Evolutionary conservation across 1,140 invertebrate genomes (phyloP).

Genomic region (Micrasema minimum): DNA sequence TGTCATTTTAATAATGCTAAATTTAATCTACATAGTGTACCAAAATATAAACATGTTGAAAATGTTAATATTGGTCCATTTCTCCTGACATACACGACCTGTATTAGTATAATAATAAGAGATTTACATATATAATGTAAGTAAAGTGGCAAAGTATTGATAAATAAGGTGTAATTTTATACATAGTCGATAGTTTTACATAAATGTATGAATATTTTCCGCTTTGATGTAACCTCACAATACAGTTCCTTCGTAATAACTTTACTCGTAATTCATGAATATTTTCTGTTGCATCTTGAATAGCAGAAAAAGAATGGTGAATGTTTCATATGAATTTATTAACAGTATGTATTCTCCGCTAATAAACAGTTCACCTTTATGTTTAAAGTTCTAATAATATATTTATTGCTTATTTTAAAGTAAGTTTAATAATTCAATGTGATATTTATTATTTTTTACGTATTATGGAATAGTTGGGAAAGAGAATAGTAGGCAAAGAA

Average conservation of each 20-base stretch:
- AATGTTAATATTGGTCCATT: no score
- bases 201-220: slow-evolving; percentile 1
- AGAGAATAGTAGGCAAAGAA: neutral
- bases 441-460: slow-evolving; percentile 20
- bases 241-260: slow-evolving; percentile 17
- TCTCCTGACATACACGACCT: no score
- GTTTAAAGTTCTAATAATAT: slow-evolving; percentile 14
- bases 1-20: no score
- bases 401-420: slow-evolving; percentile 26
- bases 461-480: slow-evolving; percentile 9
- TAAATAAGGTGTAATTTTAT: neutral
- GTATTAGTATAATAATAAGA: neutral
- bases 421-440: slow-evolving; percentile 31
- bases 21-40: no score
- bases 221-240: neutral
- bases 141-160: neutral
- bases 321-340: neutral
- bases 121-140: neutral
- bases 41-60: no score
- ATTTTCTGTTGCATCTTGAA: neutral
- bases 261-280: neutral
- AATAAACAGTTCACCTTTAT: slow-evolving; percentile 16
- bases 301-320: neutral
- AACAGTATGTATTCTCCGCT: neutral
- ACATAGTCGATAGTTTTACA: neutral